phyloP scores from a whole-genome alignment of 2,888 invertebrate species.

The Smittia aterrima region DNA sequence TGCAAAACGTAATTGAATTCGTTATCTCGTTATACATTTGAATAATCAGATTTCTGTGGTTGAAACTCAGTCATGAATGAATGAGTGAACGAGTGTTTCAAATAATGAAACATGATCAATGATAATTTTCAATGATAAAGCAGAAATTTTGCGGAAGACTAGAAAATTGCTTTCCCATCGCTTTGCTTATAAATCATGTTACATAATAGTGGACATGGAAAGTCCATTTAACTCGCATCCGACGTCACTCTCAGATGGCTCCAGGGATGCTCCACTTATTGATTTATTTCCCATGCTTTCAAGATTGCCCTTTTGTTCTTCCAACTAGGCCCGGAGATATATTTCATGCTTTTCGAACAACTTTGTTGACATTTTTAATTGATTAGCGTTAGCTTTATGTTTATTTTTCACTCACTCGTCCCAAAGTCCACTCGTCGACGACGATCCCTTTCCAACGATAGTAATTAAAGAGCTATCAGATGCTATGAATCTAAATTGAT shows the following conservation, averaged over 20 bases:
- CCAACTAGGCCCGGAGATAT: neutral
- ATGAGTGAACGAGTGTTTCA: conserved; percentile 21
- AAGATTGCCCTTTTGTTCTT: neutral
- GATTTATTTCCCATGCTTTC: neutral
- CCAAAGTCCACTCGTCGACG: no score
- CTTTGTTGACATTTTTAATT: conserved; percentile 12
- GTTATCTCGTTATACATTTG: conserved; percentile 28
- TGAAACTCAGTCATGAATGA: conserved; percentile 2
- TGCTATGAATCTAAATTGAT: conserved; percentile 18
- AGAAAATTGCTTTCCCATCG: conserved; percentile 18
- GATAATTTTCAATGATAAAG: conserved; percentile 30
- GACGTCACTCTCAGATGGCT: conserved; percentile 15
- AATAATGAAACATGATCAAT: conserved; percentile 32
- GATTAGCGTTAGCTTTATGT: neutral
- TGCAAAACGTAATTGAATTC: conserved; percentile 27
- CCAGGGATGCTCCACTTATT: neutral
- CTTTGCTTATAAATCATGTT: neutral
- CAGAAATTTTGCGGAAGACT: conserved; percentile 8
- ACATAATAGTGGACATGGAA: neutral
- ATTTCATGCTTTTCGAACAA: neutral
- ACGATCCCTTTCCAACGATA: neutral
- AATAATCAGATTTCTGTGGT: conserved; percentile 23
- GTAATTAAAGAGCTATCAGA: conserved; percentile 10
- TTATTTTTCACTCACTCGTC: neutral
- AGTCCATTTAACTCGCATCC: neutral